Conservation (phyloP, 2,113 vertebrate genomes). For the Gavialis gangeticus region DNA sequence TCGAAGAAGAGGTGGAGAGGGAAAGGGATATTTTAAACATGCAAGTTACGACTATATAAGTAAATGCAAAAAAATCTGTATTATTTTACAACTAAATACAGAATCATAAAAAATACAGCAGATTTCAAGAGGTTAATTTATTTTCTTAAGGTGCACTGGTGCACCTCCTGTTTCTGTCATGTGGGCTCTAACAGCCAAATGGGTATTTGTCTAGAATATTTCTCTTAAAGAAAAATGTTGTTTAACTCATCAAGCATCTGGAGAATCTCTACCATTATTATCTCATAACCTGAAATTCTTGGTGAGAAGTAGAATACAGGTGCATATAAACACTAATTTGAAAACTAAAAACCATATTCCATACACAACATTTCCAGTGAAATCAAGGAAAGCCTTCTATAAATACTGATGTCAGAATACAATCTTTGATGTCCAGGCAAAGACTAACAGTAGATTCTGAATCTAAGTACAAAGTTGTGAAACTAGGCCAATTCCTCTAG, state of each 20-base stretch:
- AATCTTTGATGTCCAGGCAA: not conserved
- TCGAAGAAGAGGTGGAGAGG: not conserved
- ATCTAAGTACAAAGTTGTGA: not conserved
- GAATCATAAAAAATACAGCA: not conserved
- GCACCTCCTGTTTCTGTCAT: not conserved
- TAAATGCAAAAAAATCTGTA: not conserved
- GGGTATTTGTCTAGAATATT: not conserved
- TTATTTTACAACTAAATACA: not conserved
- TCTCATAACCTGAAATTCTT: not conserved
- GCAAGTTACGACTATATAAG: not conserved
- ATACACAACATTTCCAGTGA: not conserved
- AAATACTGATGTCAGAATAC: not conserved
- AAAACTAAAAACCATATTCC: not conserved
- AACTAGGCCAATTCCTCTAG: not conserved
- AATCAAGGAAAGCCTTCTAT: not conserved
- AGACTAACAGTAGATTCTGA: not conserved
- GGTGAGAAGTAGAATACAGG: accelerated
- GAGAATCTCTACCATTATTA: not conserved
- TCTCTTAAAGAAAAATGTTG: not conserved
- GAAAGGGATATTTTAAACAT: not conserved
- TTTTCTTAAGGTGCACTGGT: conserved; percentile 20
- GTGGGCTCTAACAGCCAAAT: not conserved
- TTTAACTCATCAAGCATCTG: not conserved
- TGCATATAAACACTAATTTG: not conserved
- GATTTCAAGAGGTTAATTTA: conserved; percentile 10